Percentiles rank a stretch among this genome's conserved stretches.
These are phyloP conservation scores for Creontiades dilutus DNA, from an alignment of 2,888 invertebrate species.

Conservation along the genomic window DNA sequence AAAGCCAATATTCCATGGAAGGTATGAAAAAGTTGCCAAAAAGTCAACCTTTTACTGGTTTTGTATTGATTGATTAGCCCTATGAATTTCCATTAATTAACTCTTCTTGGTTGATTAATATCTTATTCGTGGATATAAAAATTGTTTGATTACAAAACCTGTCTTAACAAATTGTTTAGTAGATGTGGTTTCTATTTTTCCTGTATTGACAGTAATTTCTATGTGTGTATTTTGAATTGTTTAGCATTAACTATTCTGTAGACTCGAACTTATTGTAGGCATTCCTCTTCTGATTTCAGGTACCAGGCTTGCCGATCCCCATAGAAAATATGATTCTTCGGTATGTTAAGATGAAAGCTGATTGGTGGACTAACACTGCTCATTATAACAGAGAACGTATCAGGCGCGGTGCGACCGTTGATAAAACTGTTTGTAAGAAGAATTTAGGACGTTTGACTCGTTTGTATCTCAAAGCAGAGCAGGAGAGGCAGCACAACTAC, in stretches of 20 bases:
- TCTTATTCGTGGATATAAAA: too few relatives aligned
- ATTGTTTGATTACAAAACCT: too few relatives aligned
- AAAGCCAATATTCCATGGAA: constrained; percentile 99
- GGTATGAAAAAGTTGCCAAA: constrained; percentile 80
- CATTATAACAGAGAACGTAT: constrained; percentile 99
- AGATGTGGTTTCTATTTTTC: neutral
- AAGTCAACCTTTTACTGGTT: too few relatives aligned
- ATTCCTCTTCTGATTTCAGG: constrained; percentile 79
- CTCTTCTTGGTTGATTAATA: too few relatives aligned
- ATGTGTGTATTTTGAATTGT: too few relatives aligned
- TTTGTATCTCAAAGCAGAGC: constrained; percentile 97
- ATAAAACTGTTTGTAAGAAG: constrained; percentile 99
- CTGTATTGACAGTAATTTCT: neutral
- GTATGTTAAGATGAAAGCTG: constrained; percentile 99
- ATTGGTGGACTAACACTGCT: constrained; percentile 99
- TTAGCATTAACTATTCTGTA: neutral
- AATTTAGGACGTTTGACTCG: constrained; percentile 98
- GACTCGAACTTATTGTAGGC: too few relatives aligned
- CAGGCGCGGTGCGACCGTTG: constrained; percentile 99
- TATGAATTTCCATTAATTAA: too few relatives aligned
- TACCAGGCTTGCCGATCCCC: constrained; percentile 98
- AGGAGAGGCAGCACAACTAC: constrained; percentile 99
- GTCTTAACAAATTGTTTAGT: too few relatives aligned
- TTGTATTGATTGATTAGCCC: too few relatives aligned
- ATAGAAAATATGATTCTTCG: constrained; percentile 99